These are phyloP conservation scores for Patella ulyssiponensis DNA, from an alignment of 2,888 invertebrate species.

Conservation along the genomic window DNA sequence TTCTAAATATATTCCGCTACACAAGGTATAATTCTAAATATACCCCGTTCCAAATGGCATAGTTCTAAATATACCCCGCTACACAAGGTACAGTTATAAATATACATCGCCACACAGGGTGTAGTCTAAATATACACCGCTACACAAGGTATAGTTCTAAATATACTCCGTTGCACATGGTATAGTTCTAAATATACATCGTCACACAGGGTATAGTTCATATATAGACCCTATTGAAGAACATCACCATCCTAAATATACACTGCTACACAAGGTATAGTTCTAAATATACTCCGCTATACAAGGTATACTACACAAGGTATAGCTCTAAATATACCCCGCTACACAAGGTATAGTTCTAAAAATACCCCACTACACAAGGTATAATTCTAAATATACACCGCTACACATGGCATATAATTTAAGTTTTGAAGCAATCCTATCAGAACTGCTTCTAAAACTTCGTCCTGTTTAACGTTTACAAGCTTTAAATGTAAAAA, in stretches of 20 bases:
- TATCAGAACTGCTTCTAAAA: no score
- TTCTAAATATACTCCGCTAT: no score
- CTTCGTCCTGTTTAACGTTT: no score
- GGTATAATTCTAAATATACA: neutral
- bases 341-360: conserved; percentile 59
- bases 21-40: neutral
- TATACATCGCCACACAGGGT: neutral
- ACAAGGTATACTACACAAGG: neutral
- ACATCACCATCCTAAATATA: conserved; percentile 42
- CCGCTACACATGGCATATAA: neutral
- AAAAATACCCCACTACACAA: conserved; percentile 45
- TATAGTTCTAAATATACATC: no score
- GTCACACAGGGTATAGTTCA: conserved; percentile 53
- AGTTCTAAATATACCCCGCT: neutral
- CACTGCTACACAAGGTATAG: conserved; percentile 47
- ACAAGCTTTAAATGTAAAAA: no score
- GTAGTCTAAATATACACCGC: no score
- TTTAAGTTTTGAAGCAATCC: no score
- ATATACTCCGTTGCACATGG: no score
- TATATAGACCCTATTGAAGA: no score
- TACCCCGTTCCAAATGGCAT: neutral
- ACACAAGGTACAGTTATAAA: neutral
- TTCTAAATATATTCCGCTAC: conserved; percentile 52
- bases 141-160: no score
- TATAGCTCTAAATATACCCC: conserved; percentile 35